Percentiles rank a stretch among this genome's conserved stretches.
phyloP scores from a whole-genome alignment of 2,888 invertebrate genomes.

The Ctenicera cuprea region DNA sequence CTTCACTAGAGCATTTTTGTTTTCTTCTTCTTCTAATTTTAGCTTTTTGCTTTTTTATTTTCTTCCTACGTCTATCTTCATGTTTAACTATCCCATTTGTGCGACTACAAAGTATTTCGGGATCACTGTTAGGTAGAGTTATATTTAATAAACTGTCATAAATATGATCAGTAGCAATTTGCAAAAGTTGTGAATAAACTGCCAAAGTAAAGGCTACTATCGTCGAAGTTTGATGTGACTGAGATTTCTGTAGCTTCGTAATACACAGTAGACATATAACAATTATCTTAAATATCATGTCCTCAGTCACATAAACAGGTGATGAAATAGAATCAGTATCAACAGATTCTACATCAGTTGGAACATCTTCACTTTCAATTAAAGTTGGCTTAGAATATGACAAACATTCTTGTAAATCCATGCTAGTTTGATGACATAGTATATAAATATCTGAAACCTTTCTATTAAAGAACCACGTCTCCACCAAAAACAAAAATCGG shows the following conservation, averaged over 20 bases:
- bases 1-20: conserved; percentile 46
- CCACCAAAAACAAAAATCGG: conserved; percentile 77
- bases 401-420: conserved; percentile 84
- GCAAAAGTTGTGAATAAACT: conserved; percentile 84
- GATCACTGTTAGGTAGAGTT: conserved; percentile 66
- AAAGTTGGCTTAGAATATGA: conserved; percentile 73
- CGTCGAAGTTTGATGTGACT: conserved; percentile 88
- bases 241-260: conserved; percentile 82
- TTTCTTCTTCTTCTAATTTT: conserved; percentile 47
- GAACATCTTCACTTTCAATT: conserved; percentile 74
- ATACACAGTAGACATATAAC: conserved; percentile 89
- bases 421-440: conserved; percentile 81
- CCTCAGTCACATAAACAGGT: conserved; percentile 78
- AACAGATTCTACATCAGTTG: conserved; percentile 74
- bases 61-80: conserved; percentile 50
- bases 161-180: conserved; percentile 69
- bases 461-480: conserved; percentile 79
- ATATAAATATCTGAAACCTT: conserved; percentile 80
- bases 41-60: conserved; percentile 45
- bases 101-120: neutral
- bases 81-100: conserved; percentile 20
- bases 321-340: conserved; percentile 73
- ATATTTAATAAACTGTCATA: conserved; percentile 71
- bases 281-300: conserved; percentile 88
- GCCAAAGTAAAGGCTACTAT: conserved; percentile 90